Conservation (phyloP, 1,140 invertebrate species). For the Tetramorium simillimum region DNA sequence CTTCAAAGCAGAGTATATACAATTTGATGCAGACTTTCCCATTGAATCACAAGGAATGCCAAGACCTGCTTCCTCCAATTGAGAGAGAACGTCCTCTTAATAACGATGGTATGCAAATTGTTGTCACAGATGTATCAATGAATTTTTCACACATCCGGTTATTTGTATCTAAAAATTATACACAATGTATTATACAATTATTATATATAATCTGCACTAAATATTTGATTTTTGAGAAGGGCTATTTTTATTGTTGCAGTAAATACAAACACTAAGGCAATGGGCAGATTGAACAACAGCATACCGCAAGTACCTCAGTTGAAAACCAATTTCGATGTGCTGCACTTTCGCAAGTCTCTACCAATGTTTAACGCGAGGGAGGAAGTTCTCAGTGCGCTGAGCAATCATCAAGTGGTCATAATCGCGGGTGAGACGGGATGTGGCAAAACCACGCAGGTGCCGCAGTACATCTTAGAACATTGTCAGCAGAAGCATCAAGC, state of each 20-base stretch:
- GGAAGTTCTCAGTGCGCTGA: conserved; percentile 86
- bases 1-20: conserved; percentile 88
- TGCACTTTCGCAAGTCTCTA: conserved; percentile 86
- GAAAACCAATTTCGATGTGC: conserved; percentile 84
- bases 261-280: conserved; percentile 85
- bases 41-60: conserved; percentile 90
- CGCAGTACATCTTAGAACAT: conserved; percentile 95
- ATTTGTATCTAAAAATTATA: conserved; percentile 15
- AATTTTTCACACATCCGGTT: not conserved
- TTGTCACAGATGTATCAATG: not conserved
- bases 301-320: conserved; percentile 88
- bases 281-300: conserved; percentile 88
- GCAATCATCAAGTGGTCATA: conserved; percentile 87
- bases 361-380: conserved; percentile 86
- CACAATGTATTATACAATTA: not conserved
- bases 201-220: not conserved
- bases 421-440: conserved; percentile 94
- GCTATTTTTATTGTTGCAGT: conserved; percentile 74
- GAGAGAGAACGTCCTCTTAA: conserved; percentile 84
- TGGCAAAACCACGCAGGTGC: conserved; percentile 96
- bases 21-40: conserved; percentile 89
- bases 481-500: conserved; percentile 88
- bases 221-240: not conserved
- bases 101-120: conserved; percentile 76
- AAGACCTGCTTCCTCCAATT: conserved; percentile 87